Conservation (phyloP, 1,140 invertebrate genomes). For the Zaprionus davidi region DNA sequence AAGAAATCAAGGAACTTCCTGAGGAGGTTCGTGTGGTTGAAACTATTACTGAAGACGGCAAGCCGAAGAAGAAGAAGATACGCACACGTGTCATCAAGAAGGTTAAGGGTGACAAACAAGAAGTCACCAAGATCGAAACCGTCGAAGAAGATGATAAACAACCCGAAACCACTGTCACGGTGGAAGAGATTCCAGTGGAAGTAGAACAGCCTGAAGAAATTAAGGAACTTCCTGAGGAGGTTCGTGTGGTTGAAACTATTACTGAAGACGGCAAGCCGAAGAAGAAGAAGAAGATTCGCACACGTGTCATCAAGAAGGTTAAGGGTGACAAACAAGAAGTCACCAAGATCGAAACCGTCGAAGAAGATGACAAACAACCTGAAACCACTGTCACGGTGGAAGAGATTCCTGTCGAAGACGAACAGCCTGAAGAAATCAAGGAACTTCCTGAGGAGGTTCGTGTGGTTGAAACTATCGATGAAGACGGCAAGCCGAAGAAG, state of each 20-base stretch:
- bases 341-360: conserved; percentile 82
- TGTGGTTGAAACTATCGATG: conserved; percentile 17
- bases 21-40: conserved; percentile 31
- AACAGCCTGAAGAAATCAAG: conserved; percentile 30
- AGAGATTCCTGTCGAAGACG: conserved; percentile 35
- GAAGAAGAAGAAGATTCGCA: conserved; percentile 53
- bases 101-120: conserved; percentile 71
- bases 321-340: conserved; percentile 74
- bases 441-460: conserved; percentile 39
- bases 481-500: conserved; percentile 30
- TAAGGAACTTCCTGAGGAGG: conserved; percentile 34
- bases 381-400: conserved; percentile 71
- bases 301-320: conserved; percentile 68
- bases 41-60: conserved; percentile 16
- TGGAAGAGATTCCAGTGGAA: conserved; percentile 44
- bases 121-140: conserved; percentile 80
- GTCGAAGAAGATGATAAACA: conserved; percentile 82
- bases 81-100: conserved; percentile 47
- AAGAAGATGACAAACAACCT: conserved; percentile 81
- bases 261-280: conserved; percentile 18
- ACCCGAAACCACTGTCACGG: conserved; percentile 67
- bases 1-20: conserved; percentile 32
- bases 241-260: conserved; percentile 14
- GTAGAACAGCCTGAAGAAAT: conserved; percentile 29
- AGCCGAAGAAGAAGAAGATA: conserved; percentile 1